Evolutionary conservation across 2,113 vertebrate species (phyloP), one percentile per base, ranked within the genome.

Genomic region (Platichthys flesus): DNA sequence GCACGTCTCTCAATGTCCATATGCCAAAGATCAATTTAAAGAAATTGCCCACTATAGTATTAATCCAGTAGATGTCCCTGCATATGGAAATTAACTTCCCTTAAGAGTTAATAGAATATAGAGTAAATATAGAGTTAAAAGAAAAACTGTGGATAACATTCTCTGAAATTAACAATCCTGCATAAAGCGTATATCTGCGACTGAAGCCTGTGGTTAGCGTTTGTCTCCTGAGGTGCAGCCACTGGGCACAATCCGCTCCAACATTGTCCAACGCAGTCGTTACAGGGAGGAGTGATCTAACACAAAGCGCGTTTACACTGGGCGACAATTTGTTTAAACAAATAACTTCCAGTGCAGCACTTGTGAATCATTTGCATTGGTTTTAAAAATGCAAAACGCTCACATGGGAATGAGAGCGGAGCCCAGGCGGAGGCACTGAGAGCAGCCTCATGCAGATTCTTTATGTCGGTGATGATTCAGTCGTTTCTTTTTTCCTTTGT

Each of bases 291-390:
- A 2, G 2, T 14, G 37, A 69, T 77, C 9, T 70, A 72, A 77
- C 72, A 59, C 52, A 69, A 23, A 51, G 5, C 31, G 21, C 52
- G 70, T 77, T 83, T 72, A 82, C 60, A 67, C 54, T n/a, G 66
- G 66, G 74, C 65, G 71, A 82, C 69, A 78, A 79, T 84, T 81
- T 86, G 70, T 79, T 88, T 71, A 51, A 83, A 72, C 82, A 89
- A 90, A 90, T 82, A 84, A 87, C 84, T 89, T 87, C 56, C 79
- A 87, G 86, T 84, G 81, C 58, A 74, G 74, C 42, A 28, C 67
- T 76, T 74, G 66, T 23, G 80, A 72, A 74, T 84, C 62, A 87
- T 91, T 90, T 88, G 76, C 88, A 87, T 87, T 84, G 61, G 70
- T 84, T 82, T 76, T 82, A 72, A 72, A 72, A 81, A 67, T 74